Base-by-base conservation (phyloP, 2,113 vertebrate species). In the Corythaixoides concolor region DNA sequence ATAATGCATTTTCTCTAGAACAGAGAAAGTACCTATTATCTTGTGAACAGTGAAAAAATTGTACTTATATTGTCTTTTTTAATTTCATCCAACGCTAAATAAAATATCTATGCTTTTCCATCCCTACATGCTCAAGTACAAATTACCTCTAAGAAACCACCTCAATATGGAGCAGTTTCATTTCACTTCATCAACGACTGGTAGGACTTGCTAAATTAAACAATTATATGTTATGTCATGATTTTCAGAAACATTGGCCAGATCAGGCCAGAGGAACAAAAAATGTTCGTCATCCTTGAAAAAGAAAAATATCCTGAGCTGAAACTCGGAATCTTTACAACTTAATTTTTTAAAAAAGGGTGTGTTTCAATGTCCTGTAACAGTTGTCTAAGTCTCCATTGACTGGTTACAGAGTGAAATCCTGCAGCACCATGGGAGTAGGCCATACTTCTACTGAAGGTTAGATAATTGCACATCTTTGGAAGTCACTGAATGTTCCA, bases 381-480 rank as follows among this genome's bases (percentile, higher is more conserved):
- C 35, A 62, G 15, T 10, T 68, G 11, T 20, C 32, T 50, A 19
- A 18, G 16, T 49, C 21, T 75, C 22, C 47, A 23, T 10, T 50
- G 28, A 12, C n/a, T 68, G 43, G 16, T 32, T 75, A 45, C 47
- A 32, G 53, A 37, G 8, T 43, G 47, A 85, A 59, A 64, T 23
- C 62, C 14, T 0, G 2, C 15, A n/a, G 47, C 15, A 2, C 10
- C 18, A 0, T 7, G 24, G 11, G 21, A 52, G 11, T n/a, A 17
- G 27, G 8, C 22, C 15, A 15, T 49, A 37, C 32, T 78, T 56
- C 55, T 89, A 2, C 77, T 41, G 27, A 28, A 74, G 23, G 24
- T 62, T 85, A 70, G 27, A 5, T 33, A 50, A 63, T 11, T 18
- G 21, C 49, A 26, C 6, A 1, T 37, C 15, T 85, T 63, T 37